Conservation (phyloP, 2,113 vertebrate genomes). For the Corythornis cristatus region DNA sequence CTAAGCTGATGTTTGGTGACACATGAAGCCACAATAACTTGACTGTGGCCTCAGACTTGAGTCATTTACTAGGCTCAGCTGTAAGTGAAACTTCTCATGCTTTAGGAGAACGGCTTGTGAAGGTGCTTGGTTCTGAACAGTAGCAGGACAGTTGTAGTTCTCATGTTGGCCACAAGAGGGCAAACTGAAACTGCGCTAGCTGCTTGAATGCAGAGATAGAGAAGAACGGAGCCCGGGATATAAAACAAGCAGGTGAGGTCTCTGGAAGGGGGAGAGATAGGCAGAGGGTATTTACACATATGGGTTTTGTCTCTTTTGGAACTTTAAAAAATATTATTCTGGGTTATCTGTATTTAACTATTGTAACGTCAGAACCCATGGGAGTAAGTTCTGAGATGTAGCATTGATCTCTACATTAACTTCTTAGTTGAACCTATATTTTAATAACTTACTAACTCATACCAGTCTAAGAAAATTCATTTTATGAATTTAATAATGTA, state of each 20-base stretch:
- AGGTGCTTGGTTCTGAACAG: neutral
- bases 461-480: neutral
- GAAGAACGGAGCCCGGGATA: neutral
- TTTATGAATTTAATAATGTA: too few relatives aligned
- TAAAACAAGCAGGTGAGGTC: neutral
- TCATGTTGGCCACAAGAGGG: constrained; percentile 44
- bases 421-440: neutral
- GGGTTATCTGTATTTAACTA: neutral
- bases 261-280: neutral
- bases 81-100: neutral
- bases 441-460: neutral
- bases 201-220: neutral
- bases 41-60: neutral
- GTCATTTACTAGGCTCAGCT: neutral
- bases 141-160: neutral
- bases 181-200: neutral
- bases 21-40: fast-evolving
- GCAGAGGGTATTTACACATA: neutral
- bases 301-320: neutral
- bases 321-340: neutral
- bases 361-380: fast-evolving
- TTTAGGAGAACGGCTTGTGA: neutral
- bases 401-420: neutral
- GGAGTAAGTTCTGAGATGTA: neutral
- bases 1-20: neutral